Percentiles rank a stretch among this genome's conserved stretches.
Evolutionary conservation across 2,113 vertebrate species (phyloP).

Genomic region (Burhinus oedicnemus): DNA sequence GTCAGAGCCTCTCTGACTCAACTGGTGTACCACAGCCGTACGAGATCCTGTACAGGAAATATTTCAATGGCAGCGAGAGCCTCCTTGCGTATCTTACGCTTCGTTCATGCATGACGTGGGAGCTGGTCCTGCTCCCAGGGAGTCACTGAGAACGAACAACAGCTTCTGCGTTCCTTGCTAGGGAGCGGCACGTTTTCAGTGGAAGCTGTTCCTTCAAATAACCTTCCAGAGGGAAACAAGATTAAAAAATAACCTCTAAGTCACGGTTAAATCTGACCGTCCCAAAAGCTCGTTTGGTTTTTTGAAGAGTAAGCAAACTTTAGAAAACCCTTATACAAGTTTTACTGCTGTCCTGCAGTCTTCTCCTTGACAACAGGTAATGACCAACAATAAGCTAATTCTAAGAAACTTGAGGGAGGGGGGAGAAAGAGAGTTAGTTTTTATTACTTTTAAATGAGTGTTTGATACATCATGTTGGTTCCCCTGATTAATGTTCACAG

Average conservation of each 20-base stretch:
- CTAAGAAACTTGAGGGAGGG: slow-evolving; percentile 60
- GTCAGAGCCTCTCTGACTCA: not conserved
- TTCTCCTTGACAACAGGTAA: slow-evolving; percentile 76
- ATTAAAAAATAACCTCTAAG: slow-evolving; percentile 14
- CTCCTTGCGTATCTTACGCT: not conserved
- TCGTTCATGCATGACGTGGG: not conserved
- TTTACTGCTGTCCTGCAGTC: slow-evolving; percentile 52
- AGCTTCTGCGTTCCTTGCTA: not conserved
- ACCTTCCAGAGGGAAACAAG: slow-evolving; percentile 24
- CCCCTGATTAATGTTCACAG: slow-evolving; percentile 81
- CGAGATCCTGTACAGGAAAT: not conserved
- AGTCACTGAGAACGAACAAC: not conserved
- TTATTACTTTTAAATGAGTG: slow-evolving; percentile 81
- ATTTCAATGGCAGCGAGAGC: not conserved
- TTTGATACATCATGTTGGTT: slow-evolving; percentile 82
- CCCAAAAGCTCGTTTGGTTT: not conserved
- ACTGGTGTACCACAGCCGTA: not conserved
- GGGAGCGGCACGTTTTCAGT: not conserved
- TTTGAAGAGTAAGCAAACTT: slow-evolving; percentile 59
- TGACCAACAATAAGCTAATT: slow-evolving; percentile 79
- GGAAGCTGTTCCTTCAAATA: slow-evolving; percentile 2
- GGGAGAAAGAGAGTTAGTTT: slow-evolving; percentile 52
- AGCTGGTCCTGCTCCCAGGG: not conserved
- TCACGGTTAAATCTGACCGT: not conserved
- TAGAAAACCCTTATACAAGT: slow-evolving; percentile 21